These are phyloP conservation scores for Polypterus bichir DNA, from an alignment of 2,113 vertebrate species.

Conservation along the genomic window DNA sequence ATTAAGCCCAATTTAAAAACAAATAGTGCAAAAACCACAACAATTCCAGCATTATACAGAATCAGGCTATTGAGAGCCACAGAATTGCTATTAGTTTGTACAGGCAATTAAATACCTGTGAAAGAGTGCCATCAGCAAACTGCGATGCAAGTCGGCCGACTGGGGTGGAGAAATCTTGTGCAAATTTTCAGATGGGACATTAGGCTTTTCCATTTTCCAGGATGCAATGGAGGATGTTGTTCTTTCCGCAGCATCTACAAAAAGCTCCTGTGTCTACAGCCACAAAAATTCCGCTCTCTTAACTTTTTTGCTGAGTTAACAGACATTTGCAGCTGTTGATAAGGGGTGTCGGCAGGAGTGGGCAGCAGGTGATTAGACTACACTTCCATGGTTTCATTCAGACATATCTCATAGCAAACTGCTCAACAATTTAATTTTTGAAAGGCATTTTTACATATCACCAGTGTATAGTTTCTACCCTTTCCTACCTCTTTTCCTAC, in stretches of 20 bases:
- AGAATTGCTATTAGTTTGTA: no score
- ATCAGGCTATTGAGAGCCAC: no score
- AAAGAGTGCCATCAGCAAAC: conserved; percentile 10
- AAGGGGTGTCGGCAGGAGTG: not conserved
- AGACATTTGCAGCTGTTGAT: conserved; percentile 1
- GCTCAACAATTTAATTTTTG: no score
- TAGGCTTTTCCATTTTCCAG: not conserved
- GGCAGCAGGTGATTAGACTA: not conserved
- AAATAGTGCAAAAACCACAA: no score
- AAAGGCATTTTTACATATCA: no score
- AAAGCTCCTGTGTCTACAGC: conserved; percentile 6
- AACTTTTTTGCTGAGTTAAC: not conserved
- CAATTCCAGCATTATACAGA: no score
- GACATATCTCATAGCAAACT: no score
- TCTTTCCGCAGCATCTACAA: not conserved
- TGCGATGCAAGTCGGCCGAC: not conserved
- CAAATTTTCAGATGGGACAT: not conserved
- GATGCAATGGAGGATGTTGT: not conserved
- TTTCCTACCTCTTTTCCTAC: no score
- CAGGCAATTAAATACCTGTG: conserved; percentile 3
- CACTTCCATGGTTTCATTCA: no score
- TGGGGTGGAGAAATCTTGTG: not conserved
- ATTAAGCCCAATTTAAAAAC: no score
- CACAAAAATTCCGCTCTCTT: conserved; percentile 12
- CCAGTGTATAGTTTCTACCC: no score